Evolutionary conservation across 2,888 invertebrate genomes (phyloP).

Genomic region (Campoplex nolae): DNA sequence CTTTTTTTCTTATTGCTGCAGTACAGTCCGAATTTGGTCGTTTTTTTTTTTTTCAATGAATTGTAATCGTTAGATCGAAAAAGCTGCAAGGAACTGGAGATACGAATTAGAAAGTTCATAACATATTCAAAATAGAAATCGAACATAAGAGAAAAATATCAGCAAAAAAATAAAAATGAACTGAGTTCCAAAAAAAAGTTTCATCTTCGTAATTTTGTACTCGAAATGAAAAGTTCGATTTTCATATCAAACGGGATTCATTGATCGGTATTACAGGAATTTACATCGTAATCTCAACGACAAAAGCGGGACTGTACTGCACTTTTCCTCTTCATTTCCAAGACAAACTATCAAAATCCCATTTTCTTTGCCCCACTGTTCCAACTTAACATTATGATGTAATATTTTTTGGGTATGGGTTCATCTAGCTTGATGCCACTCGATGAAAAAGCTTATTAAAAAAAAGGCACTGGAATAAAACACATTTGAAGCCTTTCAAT

Average conservation of each 20-base stretch:
- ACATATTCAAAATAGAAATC: no score
- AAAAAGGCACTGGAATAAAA: background rate
- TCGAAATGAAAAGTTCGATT: no score
- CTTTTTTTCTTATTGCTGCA: background rate
- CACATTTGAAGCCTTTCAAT: background rate
- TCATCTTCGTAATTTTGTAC: no score
- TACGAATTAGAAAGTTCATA: no score
- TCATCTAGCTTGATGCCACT: background rate
- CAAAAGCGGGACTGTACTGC: background rate
- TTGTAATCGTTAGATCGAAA: background rate
- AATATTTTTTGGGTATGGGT: background rate
- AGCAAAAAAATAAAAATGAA: no score
- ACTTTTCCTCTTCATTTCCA: background rate
- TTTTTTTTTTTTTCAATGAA: background rate
- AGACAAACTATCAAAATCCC: no score
- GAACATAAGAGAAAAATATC: no score
- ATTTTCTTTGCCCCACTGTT: background rate
- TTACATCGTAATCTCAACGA: background rate
- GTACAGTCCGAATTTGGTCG: background rate
- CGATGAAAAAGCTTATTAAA: background rate
- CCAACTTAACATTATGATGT: background rate
- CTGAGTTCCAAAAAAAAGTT: no score
- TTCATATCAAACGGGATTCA: no score
- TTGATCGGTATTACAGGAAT: no score
- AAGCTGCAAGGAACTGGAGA: no score